phyloP scores from a whole-genome alignment of 2,888 invertebrate genomes.

The Nomada flava region DNA sequence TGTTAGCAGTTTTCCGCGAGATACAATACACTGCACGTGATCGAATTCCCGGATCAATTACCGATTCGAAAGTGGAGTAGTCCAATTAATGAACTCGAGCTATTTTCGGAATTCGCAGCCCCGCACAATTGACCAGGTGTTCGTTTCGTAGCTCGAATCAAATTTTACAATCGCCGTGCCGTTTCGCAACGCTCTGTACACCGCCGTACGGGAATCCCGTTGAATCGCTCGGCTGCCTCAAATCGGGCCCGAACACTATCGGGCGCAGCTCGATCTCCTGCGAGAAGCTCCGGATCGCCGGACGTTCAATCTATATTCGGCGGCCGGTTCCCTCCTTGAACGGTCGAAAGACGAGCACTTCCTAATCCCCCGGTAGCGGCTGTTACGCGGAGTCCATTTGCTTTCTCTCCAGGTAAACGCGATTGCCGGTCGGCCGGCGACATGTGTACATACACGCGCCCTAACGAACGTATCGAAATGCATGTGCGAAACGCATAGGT shows the following conservation, averaged over 20 bases:
- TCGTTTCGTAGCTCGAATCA: too few species aligned
- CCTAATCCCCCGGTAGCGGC: slow-evolving; percentile 35
- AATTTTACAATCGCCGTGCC: too few species aligned
- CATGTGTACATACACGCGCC: slow-evolving; percentile 27
- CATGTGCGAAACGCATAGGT: slow-evolving; percentile 50
- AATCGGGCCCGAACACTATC: too few species aligned
- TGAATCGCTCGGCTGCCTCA: too few species aligned
- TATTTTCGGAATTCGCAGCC: neutral
- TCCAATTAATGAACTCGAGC: slow-evolving; percentile 1
- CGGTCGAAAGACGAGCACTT: slow-evolving; percentile 10
- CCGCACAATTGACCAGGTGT: neutral
- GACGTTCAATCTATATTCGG: too few species aligned
- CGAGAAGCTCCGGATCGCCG: too few species aligned
- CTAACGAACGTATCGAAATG: slow-evolving; percentile 49
- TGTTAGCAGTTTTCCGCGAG: neutral
- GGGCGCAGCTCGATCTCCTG: too few species aligned
- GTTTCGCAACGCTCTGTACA: too few species aligned
- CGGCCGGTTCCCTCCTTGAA: neutral
- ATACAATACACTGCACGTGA: slow-evolving; percentile 18
- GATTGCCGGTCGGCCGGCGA: slow-evolving; percentile 31
- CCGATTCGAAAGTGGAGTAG: slow-evolving; percentile 9
- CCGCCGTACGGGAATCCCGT: too few species aligned
- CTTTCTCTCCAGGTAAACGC: slow-evolving; percentile 48
- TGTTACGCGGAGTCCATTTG: slow-evolving; percentile 32
- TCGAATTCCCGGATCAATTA: slow-evolving; percentile 14